These are phyloP conservation scores for Phasianus colchicus DNA, from an alignment of 2,113 vertebrate genomes.

Conservation along the genomic window DNA sequence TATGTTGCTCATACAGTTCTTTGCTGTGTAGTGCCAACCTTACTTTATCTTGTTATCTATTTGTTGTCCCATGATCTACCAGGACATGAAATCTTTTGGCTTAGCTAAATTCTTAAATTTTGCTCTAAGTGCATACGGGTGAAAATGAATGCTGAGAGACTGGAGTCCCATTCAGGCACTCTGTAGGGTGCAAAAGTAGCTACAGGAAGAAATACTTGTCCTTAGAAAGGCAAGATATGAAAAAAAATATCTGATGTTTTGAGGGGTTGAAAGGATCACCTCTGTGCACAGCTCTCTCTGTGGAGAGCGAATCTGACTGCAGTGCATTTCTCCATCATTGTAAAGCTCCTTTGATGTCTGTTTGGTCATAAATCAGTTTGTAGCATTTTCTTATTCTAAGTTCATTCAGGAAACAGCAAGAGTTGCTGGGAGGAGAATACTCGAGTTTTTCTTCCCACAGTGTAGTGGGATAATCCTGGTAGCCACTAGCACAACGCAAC, in stretches of 20 bases:
- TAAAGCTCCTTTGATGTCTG: neutral
- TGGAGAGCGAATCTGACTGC: neutral
- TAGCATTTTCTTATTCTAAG: neutral
- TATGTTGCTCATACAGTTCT: neutral
- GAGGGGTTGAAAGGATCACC: neutral
- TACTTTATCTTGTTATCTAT: neutral
- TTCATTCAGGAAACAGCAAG: neutral
- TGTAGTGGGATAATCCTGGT: neutral
- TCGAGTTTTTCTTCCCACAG: too few relatives aligned
- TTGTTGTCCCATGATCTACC: neutral
- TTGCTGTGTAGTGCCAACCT: neutral
- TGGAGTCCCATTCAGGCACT: neutral
- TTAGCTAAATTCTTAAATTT: neutral
- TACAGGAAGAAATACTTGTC: neutral
- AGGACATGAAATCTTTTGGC: neutral
- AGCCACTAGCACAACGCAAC: neutral
- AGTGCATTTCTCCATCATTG: neutral
- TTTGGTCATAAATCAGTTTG: neutral
- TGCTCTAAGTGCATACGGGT: too few relatives aligned
- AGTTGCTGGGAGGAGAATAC: too few relatives aligned
- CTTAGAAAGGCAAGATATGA: neutral
- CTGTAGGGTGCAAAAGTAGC: neutral
- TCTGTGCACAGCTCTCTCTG: neutral
- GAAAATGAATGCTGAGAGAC: neutral
- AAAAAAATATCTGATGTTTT: neutral